Base-by-base conservation (phyloP, 2,888 invertebrate genomes). In the Cheilosia grossa region DNA sequence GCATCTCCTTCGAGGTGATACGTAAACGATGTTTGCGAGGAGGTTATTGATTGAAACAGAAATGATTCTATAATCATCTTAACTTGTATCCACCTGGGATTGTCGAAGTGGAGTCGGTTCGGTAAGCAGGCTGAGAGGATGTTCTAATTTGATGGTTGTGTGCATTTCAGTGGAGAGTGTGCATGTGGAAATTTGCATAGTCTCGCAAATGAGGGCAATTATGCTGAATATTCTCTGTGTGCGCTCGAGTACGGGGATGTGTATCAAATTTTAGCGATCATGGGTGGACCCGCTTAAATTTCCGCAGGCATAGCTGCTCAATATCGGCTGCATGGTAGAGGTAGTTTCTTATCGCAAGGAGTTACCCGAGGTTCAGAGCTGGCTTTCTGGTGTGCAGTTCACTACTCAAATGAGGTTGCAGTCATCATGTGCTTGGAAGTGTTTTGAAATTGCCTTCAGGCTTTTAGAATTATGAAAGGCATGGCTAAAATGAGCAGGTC, bases 11-110 rank as follows among this genome's bases (percentile, higher is more conserved):
- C 13, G n/a, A 17, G 63, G 37, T 63, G 17, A 37, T 37, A 37
- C 4, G 13, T 77, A 44, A 54, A 47, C 53, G 61, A 47, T 42
- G 24, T 24, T 17, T 19, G 13, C 44, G 4, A 21, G 47, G 19
- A 44, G 73, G 47, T 37, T 80, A 73, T 80, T 80, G 79, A 80
- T 73, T 73, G 66, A 73, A 80, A 72, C 44, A 56, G 79, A 64
- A 73, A 53, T 40, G 15, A 72, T 64, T 66, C 9, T 33, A 49
- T 49, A 79, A 79, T 79, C 73, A 79, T 73, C 59, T 79, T 42
- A 79, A 47, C 24, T 66, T 10, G 66, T 66, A 59, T 79, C 44
- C 79, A 17, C 33, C n/a, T 66, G 66, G 66, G 66, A 42, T 13
- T 72, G 56, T 40, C 19, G 49, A 70, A 47, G 27, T 58, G 30